A percentile compares a stretch with the other conserved stretches of the same genome.
phyloP scores from a whole-genome alignment of 2,113 vertebrate genomes.

The Tetrax tetrax region DNA sequence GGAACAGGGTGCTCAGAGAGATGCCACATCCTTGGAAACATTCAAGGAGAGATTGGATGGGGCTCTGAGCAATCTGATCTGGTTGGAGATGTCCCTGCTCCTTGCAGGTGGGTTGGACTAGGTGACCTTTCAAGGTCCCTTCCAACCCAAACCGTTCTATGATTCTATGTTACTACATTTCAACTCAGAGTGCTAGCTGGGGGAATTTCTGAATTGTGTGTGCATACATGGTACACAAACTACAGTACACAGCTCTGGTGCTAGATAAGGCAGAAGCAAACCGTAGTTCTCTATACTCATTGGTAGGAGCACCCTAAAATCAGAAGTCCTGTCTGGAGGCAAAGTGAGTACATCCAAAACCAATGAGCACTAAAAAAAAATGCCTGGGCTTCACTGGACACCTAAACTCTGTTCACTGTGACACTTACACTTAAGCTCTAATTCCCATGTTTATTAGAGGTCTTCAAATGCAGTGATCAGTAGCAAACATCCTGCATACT shows the following conservation, averaged over 20 bases:
- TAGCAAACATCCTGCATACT: background rate
- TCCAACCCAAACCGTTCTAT: too few species aligned
- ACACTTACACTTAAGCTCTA: background rate
- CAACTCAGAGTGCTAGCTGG: background rate
- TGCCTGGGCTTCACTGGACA: background rate
- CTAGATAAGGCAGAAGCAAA: background rate
- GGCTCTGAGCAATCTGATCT: too few species aligned
- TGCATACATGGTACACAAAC: fast-evolving
- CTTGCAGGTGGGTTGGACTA: too few species aligned
- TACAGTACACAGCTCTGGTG: background rate
- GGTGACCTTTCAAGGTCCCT: too few species aligned
- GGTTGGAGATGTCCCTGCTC: too few species aligned
- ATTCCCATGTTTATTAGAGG: background rate
- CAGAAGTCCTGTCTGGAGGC: background rate
- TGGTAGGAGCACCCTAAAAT: background rate
- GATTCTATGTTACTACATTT: background rate
- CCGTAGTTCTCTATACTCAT: background rate
- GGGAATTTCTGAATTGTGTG: background rate
- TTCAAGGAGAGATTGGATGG: too few species aligned
- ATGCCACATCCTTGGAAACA: too few species aligned
- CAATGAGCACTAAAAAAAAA: background rate
- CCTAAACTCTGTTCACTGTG: background rate
- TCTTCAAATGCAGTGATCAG: background rate
- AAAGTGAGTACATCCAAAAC: background rate
- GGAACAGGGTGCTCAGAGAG: too few species aligned